Evolutionary conservation across 2,113 vertebrate species (phyloP).

Genomic region (Leptobrachium leishanense): DNA sequence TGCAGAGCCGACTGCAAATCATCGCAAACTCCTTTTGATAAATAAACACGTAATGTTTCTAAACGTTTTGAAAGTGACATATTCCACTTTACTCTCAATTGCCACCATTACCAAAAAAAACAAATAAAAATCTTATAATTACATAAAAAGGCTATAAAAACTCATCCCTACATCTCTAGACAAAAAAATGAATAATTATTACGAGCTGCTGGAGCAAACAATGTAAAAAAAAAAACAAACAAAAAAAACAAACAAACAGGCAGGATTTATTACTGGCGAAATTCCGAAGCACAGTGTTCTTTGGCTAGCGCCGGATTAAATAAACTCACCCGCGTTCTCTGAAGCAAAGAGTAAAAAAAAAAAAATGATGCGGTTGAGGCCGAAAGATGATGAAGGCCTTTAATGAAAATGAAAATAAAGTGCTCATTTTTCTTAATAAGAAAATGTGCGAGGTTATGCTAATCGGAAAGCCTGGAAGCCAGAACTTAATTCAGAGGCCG

Average conservation of each 20-base stretch:
- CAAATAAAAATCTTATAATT: too few species aligned
- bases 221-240: background rate
- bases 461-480: slow-evolving; percentile 3
- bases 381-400: background rate
- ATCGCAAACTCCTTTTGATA: too few species aligned
- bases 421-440: slow-evolving; percentile 1
- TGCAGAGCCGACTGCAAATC: too few species aligned
- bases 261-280: background rate
- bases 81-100: too few species aligned
- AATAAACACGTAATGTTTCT: too few species aligned
- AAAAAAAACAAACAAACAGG: background rate
- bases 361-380: background rate
- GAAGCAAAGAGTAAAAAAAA: background rate
- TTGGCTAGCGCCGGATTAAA: background rate
- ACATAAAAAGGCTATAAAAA: too few species aligned
- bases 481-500: background rate
- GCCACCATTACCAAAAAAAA: too few species aligned
- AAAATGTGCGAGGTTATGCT: background rate
- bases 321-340: background rate
- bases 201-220: background rate
- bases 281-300: background rate
- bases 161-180: background rate
- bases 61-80: too few species aligned
- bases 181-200: background rate
- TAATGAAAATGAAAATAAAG: background rate